These are phyloP conservation scores for Psix sp. DNA, from an alignment of 1,140 invertebrate species.

Conservation along the genomic window DNA sequence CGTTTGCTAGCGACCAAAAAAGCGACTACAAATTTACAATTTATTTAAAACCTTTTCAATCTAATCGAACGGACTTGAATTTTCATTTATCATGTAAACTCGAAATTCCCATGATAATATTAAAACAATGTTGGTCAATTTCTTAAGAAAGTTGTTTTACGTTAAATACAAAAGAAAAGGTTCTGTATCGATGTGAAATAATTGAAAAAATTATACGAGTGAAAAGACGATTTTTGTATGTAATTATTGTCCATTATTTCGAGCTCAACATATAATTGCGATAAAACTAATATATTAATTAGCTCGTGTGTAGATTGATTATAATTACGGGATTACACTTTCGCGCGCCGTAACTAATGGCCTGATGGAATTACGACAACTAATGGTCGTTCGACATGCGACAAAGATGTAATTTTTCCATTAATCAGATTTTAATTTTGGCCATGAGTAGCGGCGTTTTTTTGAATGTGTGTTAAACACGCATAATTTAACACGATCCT, in stretches of 20 bases:
- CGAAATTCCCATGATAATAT: no score
- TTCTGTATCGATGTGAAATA: no score
- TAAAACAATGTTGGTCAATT: no score
- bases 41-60: conserved; percentile 66
- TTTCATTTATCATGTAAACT: conserved; percentile 25
- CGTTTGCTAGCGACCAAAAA: conserved; percentile 41
- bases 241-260: no score
- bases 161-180: no score
- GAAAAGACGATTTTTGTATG: no score
- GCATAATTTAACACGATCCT: no score
- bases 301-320: conserved; percentile 4
- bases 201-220: no score
- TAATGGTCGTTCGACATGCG: conserved; percentile 9
- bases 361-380: conserved; percentile 6
- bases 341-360: conserved; percentile 2
- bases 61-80: conserved; percentile 59
- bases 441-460: no score
- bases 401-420: not conserved
- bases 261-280: no score
- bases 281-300: conserved; percentile 8
- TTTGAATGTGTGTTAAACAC: no score
- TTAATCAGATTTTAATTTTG: not conserved
- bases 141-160: no score
- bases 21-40: conserved; percentile 66
- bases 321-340: not conserved